Base-by-base conservation (phyloP, 2,888 invertebrate species). In the Coelinius sp. region DNA sequence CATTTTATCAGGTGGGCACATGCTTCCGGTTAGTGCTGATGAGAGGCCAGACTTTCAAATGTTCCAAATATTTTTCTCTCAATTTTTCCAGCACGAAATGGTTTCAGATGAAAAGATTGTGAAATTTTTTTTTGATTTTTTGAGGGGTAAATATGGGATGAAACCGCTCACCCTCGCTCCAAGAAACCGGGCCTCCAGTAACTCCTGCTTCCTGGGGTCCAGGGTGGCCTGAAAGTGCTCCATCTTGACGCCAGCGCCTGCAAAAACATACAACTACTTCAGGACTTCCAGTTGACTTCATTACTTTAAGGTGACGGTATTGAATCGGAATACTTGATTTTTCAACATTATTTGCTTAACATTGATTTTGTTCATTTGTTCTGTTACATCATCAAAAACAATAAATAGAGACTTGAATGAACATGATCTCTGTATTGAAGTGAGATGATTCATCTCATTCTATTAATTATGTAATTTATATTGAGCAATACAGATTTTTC, bases 121-220 rank as follows among this genome's bases (percentile, higher is more conserved):
- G n/a, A 2, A 41, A 10, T 41, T 41, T 41, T 41, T 41, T 1
- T 1, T 2, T 6, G n/a, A 2, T n/a, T 12, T 5, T n/a, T 7
- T 7, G 35, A 10, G 35, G 3, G 8, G 41, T 52, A 67, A 70
- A 63, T 68, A 68, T 22, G 64, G 27, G 24, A 8, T 35, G 44
- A 52, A 52, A 46, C 56, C 62, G 92, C 95, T 94, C 90, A 97
- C 96, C 95, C 96, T 94, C 90, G 94, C 95, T 91, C 97, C 97
- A 89, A 97, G 93, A 91, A 97, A 97, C 90, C 98, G 94, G 88
- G 97, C 97, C 92, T 98, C 98, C 90, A 98, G 93, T 89, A 98
- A 93, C 92, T 98, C 98, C 92, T 98, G 97, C 92, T 98, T 98
- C 90, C 98, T 94, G 89, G 98, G 97, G 92, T 98, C 98, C 91